A percentile compares a stretch with the other conserved stretches of the same genome.
Conservation (phyloP, 2,797 vertebrate genomes). For the Anguilla anguilla region DNA sequence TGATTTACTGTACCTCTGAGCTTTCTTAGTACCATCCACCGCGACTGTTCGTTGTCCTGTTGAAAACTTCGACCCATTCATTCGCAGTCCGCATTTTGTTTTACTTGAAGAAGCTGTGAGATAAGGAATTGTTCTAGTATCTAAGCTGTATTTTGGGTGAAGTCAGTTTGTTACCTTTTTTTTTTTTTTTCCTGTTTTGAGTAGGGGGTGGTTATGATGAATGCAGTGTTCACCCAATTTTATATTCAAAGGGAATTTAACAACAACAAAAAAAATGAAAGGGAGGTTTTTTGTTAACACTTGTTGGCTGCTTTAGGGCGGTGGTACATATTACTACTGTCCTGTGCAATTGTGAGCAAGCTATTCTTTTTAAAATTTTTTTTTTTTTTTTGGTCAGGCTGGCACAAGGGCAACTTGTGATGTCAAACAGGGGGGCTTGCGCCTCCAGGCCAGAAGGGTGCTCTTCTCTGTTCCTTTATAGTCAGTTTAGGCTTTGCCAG, state of each 20-base stretch:
- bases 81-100: conserved; percentile 58
- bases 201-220: conserved; percentile 41
- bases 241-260: conserved; percentile 71
- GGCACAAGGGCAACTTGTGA: conserved; percentile 27
- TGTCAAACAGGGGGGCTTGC: conserved; percentile 28
- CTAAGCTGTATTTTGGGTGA: conserved; percentile 64
- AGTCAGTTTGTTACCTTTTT: conserved; percentile 53
- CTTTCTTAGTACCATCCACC: neutral
- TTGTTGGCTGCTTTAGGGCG: conserved; percentile 60
- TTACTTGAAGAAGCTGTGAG: conserved; percentile 73
- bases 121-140: conserved; percentile 49
- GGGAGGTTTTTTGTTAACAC: conserved; percentile 60
- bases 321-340: conserved; percentile 43
- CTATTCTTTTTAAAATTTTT: conserved; percentile 7
- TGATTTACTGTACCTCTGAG: neutral
- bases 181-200: conserved; percentile 8
- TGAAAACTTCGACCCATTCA: conserved; percentile 37
- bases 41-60: conserved; percentile 15
- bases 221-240: conserved; percentile 51
- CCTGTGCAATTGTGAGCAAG: conserved; percentile 53
- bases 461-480: conserved; percentile 39
- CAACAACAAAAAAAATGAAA: conserved; percentile 69
- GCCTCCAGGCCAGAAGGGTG: conserved; percentile 38
- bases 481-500: conserved; percentile 57
- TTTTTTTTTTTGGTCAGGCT: conserved; percentile 12